These are phyloP conservation scores for Channallabes apus DNA, from an alignment of 2,797 vertebrate genomes.

Conservation along the genomic window DNA sequence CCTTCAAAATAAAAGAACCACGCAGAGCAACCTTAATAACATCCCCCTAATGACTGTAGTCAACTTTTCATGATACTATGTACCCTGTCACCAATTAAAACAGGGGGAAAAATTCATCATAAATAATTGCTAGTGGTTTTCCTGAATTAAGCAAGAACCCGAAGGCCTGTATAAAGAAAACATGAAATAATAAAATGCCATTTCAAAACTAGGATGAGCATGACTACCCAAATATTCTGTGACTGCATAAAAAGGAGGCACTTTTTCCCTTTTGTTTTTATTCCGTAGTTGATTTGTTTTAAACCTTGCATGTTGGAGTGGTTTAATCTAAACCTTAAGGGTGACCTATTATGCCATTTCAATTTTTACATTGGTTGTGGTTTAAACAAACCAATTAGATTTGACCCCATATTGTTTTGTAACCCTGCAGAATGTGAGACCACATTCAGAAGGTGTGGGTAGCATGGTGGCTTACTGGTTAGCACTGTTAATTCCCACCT, in stretches of 20 bases:
- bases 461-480: too few species aligned
- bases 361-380: too few species aligned
- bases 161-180: neutral
- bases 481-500: too few species aligned
- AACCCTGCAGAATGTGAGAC: too few species aligned
- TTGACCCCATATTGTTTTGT: too few species aligned
- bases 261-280: neutral
- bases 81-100: neutral
- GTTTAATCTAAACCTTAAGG: neutral
- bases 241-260: too few species aligned
- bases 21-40: constrained; percentile 3
- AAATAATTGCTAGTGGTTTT: neutral
- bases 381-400: too few species aligned
- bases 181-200: neutral
- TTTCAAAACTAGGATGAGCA: neutral
- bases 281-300: neutral
- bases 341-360: too few species aligned
- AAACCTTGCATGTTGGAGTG: neutral
- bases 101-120: neutral
- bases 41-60: constrained; percentile 5
- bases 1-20: neutral
- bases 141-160: neutral
- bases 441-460: too few species aligned
- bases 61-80: constrained; percentile 10
- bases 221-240: neutral